Conservation (phyloP, 2,113 vertebrate genomes). For the Chaetura pelagica region DNA sequence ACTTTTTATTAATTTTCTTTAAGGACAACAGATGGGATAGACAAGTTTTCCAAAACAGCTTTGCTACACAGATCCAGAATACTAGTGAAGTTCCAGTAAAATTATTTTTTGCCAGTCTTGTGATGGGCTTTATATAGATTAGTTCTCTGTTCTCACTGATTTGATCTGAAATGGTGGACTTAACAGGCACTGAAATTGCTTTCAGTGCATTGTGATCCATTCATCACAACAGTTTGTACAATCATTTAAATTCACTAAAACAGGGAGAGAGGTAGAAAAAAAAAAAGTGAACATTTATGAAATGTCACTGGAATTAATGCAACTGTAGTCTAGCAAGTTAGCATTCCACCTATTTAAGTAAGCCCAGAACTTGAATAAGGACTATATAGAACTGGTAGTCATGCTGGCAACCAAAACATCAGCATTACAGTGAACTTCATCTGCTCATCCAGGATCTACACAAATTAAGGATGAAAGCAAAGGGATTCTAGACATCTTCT, state of each 20-base stretch:
- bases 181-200: not conserved
- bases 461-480: not conserved
- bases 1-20: not conserved
- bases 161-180: not conserved
- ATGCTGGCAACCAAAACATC: not conserved
- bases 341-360: not conserved
- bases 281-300: not conserved
- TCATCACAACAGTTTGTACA: not conserved
- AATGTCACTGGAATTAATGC: not conserved
- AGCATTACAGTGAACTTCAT: not conserved
- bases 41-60: slow-evolving; percentile 19
- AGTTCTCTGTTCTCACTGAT: not conserved
- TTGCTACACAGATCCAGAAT: not conserved
- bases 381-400: not conserved
- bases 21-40: not conserved
- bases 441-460: not conserved
- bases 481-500: not conserved
- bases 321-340: not conserved
- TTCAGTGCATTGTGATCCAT: not conserved
- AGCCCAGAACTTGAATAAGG: not conserved
- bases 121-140: not conserved
- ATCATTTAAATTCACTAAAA: not conserved
- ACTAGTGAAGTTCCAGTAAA: not conserved
- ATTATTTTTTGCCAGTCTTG: not conserved
- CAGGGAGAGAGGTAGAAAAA: not conserved